Evolutionary conservation across 2,888 invertebrate species (phyloP).

Genomic region (Erannis defoliaria): DNA sequence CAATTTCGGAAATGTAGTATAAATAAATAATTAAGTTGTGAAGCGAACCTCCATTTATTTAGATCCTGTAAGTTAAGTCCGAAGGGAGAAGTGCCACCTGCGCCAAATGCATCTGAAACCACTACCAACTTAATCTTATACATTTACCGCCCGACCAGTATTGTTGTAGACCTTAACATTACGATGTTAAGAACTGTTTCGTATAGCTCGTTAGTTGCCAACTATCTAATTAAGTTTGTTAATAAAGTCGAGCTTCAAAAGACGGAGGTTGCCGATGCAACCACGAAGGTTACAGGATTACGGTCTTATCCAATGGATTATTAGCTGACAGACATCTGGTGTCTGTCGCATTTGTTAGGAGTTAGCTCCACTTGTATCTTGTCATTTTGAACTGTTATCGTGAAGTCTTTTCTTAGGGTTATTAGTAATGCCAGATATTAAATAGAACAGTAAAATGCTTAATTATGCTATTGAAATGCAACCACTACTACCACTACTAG

Average conservation of each 20-base stretch:
- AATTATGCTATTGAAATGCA: too few relatives aligned
- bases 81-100: slow-evolving; percentile 65
- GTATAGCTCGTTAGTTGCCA: background rate
- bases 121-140: slow-evolving; percentile 5
- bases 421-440: too few relatives aligned
- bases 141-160: background rate
- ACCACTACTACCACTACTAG: too few relatives aligned
- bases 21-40: slow-evolving; percentile 72
- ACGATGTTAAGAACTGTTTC: background rate
- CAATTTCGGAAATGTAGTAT: slow-evolving; percentile 43
- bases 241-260: slow-evolving; percentile 24
- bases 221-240: slow-evolving; percentile 15
- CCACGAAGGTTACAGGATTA: slow-evolving; percentile 32
- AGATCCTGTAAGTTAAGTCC: slow-evolving; percentile 52
- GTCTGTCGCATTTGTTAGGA: slow-evolving; percentile 14
- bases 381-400: slow-evolving; percentile 1
- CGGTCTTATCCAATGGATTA: slow-evolving; percentile 31
- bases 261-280: slow-evolving; percentile 31
- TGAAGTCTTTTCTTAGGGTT: background rate
- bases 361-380: slow-evolving; percentile 14
- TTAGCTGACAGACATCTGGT: slow-evolving; percentile 34
- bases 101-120: slow-evolving; percentile 61
- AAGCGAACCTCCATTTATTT: slow-evolving; percentile 58
- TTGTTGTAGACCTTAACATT: background rate
- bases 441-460: too few relatives aligned